Conservation (phyloP, 1,140 invertebrate genomes). For the Formica selysi region DNA sequence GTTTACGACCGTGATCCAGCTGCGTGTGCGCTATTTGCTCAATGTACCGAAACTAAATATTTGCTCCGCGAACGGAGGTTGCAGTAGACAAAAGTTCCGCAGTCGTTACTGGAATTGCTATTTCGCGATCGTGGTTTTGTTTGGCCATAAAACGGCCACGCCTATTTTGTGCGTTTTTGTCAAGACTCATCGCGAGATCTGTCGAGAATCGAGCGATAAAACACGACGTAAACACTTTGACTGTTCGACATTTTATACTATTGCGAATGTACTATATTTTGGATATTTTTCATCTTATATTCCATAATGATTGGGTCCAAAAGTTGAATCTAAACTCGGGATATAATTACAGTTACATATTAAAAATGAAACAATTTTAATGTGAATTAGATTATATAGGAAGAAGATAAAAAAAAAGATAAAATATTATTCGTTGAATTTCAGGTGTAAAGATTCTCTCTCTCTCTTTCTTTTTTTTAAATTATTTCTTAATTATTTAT, state of each 20-base stretch:
- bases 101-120: neutral
- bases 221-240: neutral
- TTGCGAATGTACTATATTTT: too few species aligned
- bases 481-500: too few species aligned
- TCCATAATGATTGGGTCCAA: neutral
- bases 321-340: neutral
- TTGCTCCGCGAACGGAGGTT: neutral
- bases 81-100: neutral
- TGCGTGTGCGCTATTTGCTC: constrained; percentile 41
- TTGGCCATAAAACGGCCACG: neutral
- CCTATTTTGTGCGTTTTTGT: neutral
- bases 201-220: neutral
- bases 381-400: neutral
- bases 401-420: neutral
- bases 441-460: too few species aligned
- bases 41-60: constrained; percentile 44
- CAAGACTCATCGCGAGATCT: neutral
- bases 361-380: neutral
- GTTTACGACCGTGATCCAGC: constrained; percentile 6
- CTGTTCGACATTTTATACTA: neutral
- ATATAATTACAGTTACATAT: neutral
- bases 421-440: too few species aligned
- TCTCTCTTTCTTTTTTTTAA: too few species aligned
- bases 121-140: neutral
- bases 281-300: neutral